Percentiles rank a stretch among this genome's conserved stretches.
These are phyloP conservation scores for Bos taurus DNA, from an alignment of 2,113 vertebrate genomes.

Conservation along the genomic window DNA sequence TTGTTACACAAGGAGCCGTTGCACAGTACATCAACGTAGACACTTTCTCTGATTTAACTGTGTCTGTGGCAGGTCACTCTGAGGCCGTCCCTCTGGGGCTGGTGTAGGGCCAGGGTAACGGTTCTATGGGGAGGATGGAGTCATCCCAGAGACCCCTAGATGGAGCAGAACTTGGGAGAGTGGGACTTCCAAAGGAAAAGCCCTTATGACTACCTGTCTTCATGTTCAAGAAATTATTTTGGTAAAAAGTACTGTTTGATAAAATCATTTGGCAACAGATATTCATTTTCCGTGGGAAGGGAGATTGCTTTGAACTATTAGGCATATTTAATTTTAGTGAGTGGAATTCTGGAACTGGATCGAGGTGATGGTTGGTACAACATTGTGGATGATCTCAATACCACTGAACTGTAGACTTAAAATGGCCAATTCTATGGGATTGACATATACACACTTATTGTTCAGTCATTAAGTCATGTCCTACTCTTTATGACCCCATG, in stretches of 20 bases:
- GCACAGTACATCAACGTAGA: accelerated
- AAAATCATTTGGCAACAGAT: not conserved
- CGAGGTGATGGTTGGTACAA: too few relatives aligned
- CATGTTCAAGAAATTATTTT: not conserved
- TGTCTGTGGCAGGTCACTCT: accelerated
- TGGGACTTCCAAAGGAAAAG: not conserved
- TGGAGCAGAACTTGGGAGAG: not conserved
- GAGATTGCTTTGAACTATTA: not conserved
- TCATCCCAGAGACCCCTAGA: not conserved
- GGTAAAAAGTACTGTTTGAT: not conserved
- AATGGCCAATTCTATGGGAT: not conserved
- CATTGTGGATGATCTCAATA: accelerated
- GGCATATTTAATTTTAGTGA: not conserved
- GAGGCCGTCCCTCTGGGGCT: not conserved
- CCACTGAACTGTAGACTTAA: accelerated
- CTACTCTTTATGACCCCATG: not conserved
- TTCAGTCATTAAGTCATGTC: not conserved
- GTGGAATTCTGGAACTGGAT: not conserved
- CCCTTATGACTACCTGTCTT: not conserved
- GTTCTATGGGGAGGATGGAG: accelerated
- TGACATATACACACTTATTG: not conserved
- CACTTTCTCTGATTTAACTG: not conserved
- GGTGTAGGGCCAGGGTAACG: accelerated
- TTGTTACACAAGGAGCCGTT: accelerated
- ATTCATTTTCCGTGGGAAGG: not conserved